These are phyloP conservation scores for Prunella fulvescens DNA, from an alignment of 2,113 vertebrate species.

Conservation along the genomic window DNA sequence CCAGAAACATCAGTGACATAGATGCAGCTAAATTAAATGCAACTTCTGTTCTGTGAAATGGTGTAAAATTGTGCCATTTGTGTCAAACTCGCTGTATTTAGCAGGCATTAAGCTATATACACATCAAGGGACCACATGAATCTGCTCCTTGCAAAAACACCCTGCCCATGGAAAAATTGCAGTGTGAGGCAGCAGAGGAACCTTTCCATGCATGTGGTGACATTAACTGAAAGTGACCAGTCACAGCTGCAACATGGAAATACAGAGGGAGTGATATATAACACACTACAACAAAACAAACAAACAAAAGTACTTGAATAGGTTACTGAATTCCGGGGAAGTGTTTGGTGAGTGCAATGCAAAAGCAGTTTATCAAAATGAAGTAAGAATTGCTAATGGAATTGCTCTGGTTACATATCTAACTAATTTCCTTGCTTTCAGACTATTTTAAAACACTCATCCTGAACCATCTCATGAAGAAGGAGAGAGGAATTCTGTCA, in stretches of 20 bases:
- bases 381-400: neutral
- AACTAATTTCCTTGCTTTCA: neutral
- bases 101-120: accelerated
- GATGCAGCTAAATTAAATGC: neutral
- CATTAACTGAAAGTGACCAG: neutral
- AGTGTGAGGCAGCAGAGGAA: neutral
- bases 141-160: neutral
- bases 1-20: neutral
- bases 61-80: neutral
- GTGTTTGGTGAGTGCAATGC: accelerated
- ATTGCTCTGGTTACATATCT: neutral
- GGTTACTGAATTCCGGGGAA: neutral
- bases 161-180: neutral
- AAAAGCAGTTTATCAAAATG: neutral
- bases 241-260: neutral
- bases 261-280: neutral
- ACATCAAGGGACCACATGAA: neutral
- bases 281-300: neutral
- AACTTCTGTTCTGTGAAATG: neutral
- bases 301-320: neutral
- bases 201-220: accelerated
- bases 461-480: neutral
- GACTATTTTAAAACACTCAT: neutral
- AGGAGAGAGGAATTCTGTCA: neutral
- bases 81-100: neutral